Base-by-base conservation (phyloP, 2,888 invertebrate genomes). In the Campoplex capitator region DNA sequence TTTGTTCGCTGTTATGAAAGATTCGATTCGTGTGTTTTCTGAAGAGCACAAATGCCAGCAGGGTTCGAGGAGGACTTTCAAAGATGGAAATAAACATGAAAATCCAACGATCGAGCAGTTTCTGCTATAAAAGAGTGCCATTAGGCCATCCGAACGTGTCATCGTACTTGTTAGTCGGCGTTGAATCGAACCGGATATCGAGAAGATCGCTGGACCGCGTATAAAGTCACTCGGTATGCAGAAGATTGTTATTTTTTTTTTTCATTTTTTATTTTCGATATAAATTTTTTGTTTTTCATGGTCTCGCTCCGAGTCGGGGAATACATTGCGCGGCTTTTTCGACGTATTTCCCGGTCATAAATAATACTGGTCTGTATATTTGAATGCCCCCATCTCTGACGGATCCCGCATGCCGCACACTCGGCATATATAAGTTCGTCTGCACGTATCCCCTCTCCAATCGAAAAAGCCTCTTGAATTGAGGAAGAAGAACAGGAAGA, bases 301-400 rank as follows among this genome's bases (percentile, higher is more conserved):
- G 62, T 71, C 77, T 84, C 65, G 70, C 84, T 54, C 38, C 4
- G 68, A 62, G 75, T 68, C 83, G 73, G 81, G 83, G 79, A 83
- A 77, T 83, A 91, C 71, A 91, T 91, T 23, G 23, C 89, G 89
- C 86, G 84, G 86, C 88, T 90, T 90, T 91, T 92, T 90, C 89
- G 89, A 82, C 89, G 90, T 91, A 91, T 91, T 90, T 86, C 90
- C 86, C 85, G 91, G 92, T 92, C 94, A 92, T 93, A 93, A 94
- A 94, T 93, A 94, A 94, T 93, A 92, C 90, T 89, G 88, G 91
- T 91, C 92, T 93, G 93, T 93, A 92, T 93, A 93, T 93, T 93
- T 92, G 93, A 93, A 93, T 93, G 91, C 91, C 92, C 91, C 76
- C 83, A 71, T 83, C 83, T 76, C 92, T 92, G 93, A 93, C 91